These are phyloP conservation scores for Drosophila glabriapex DNA, from an alignment of 2,888 invertebrate species.

Conservation along the genomic window DNA sequence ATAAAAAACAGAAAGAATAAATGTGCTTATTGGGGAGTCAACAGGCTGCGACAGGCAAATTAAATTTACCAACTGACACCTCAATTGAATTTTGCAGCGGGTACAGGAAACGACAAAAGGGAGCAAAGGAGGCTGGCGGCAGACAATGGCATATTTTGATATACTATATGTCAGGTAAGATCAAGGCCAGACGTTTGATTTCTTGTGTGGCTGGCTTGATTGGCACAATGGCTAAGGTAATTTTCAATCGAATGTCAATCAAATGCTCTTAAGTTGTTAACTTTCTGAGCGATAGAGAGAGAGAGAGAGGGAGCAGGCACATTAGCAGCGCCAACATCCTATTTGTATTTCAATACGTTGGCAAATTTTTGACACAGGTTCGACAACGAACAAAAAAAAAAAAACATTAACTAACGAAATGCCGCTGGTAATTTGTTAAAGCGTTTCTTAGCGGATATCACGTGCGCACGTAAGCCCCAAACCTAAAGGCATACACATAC, in stretches of 20 bases:
- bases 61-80: constrained; percentile 74
- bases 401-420: constrained; percentile 63
- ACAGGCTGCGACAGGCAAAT: constrained; percentile 55
- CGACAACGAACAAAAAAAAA: constrained; percentile 16
- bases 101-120: constrained; percentile 18
- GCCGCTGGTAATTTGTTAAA: constrained; percentile 77
- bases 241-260: constrained; percentile 80
- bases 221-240: constrained; percentile 79
- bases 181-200: constrained; percentile 66
- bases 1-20: not conserved
- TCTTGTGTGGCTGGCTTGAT: constrained; percentile 68
- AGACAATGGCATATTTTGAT: constrained; percentile 61
- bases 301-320: not conserved
- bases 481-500: constrained; percentile 5
- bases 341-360: constrained; percentile 35
- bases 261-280: constrained; percentile 72
- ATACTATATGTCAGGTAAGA: constrained; percentile 58
- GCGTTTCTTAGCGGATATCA: constrained; percentile 78
- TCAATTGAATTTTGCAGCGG: constrained; percentile 66
- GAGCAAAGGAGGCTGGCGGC: constrained; percentile 8
- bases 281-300: constrained; percentile 24
- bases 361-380: constrained; percentile 66
- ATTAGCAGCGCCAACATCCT: constrained; percentile 13
- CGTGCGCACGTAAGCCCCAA: constrained; percentile 61
- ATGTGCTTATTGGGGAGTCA: constrained; percentile 34